phyloP scores from a whole-genome alignment of 2,113 vertebrate species.

The Trochalopteron elliotii region DNA sequence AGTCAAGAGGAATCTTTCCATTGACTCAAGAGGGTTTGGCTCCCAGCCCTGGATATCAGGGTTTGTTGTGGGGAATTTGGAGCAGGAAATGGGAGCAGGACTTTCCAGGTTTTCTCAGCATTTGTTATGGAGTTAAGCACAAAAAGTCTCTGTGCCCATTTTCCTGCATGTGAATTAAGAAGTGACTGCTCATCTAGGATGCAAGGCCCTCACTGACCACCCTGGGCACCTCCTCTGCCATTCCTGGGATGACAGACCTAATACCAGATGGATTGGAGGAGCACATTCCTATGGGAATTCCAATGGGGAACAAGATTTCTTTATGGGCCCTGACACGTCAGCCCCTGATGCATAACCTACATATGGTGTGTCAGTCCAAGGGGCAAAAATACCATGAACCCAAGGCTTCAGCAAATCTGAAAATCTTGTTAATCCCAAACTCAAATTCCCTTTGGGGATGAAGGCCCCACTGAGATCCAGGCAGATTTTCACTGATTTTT shows the following conservation, averaged over 20 bases:
- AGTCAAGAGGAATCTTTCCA: slow-evolving; percentile 44
- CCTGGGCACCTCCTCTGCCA: not conserved
- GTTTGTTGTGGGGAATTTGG: not conserved
- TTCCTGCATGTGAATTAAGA: not conserved
- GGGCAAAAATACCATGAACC: not conserved
- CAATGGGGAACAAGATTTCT: not conserved
- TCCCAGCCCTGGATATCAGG: not conserved
- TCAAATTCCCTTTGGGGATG: not conserved
- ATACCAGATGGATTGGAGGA: not conserved
- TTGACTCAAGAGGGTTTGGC: not conserved
- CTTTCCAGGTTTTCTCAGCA: not conserved
- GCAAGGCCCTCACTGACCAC: not conserved
- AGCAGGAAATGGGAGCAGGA: not conserved
- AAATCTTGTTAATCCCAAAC: not conserved
- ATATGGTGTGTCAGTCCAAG: fast-evolving
- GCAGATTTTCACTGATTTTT: not conserved
- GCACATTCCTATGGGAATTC: not conserved
- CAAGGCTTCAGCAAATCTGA: not conserved
- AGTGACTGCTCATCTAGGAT: not conserved
- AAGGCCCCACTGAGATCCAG: not conserved
- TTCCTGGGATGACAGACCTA: not conserved
- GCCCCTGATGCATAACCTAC: not conserved
- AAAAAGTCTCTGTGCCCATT: not conserved
- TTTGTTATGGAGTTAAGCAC: not conserved
- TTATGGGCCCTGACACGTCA: fast-evolving